phyloP scores from a whole-genome alignment of 2,113 vertebrate species.

The Pionites leucogaster region DNA sequence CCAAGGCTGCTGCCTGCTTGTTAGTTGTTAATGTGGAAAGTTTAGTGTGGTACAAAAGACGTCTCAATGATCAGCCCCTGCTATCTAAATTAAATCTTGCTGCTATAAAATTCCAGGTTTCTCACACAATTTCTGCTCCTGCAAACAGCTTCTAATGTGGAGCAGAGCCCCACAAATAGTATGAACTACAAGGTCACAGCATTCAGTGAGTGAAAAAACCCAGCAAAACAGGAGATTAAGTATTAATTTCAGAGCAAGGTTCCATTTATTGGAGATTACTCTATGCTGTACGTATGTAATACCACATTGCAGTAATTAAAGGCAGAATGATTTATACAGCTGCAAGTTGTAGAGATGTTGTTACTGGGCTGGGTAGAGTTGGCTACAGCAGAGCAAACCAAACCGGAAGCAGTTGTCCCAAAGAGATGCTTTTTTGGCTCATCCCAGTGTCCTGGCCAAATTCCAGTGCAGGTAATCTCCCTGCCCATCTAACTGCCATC shows the following conservation, averaged over 20 bases:
- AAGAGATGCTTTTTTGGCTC: background rate
- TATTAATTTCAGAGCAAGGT: constrained; percentile 38
- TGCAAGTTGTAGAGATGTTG: background rate
- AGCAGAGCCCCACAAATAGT: background rate
- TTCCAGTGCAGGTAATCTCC: background rate
- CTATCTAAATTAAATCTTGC: constrained; percentile 69
- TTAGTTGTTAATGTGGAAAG: background rate
- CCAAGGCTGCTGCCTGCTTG: background rate
- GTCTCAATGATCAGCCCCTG: background rate
- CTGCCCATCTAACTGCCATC: background rate
- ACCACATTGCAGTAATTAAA: constrained; percentile 28
- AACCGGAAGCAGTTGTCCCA: background rate
- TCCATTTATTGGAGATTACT: constrained; percentile 12
- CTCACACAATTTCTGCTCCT: constrained; percentile 44
- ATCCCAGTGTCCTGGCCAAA: background rate
- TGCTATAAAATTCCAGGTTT: constrained; percentile 4
- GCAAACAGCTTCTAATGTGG: constrained; percentile 11
- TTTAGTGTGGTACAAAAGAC: background rate
- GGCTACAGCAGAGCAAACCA: background rate
- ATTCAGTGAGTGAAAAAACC: background rate
- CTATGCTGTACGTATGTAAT: background rate
- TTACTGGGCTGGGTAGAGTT: background rate
- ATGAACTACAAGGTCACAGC: constrained; percentile 41
- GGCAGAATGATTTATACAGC: constrained; percentile 45
- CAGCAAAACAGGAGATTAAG: constrained; percentile 15